Base-by-base conservation (phyloP, 2,113 vertebrate genomes). In the Chaenogobius annularis region DNA sequence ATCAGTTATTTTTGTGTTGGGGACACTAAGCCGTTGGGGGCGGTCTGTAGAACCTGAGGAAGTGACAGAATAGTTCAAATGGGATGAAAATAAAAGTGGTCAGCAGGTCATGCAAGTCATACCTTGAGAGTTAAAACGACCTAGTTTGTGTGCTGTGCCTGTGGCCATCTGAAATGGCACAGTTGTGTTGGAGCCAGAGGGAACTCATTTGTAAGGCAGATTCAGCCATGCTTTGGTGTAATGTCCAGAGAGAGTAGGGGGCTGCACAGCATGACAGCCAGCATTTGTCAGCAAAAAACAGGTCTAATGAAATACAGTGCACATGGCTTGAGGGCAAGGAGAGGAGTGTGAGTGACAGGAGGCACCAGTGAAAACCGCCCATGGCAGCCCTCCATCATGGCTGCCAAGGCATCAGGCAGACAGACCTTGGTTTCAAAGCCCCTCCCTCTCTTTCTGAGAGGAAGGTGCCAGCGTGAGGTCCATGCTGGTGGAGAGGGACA, bases 261-360 rank as follows among this genome's bases (percentile, higher is more conserved):
- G 79, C 68, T 59, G 83, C 86, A 77, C 80, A 83, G 83, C 79
- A 87, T 23, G 86, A 74, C 84, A 82, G 81, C 73, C 70, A 86
- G 81, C 77, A 77, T 90, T 90, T 92, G 92, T 93, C 90, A 89
- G 91, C 90, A 90, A 87, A 92, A 92, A 92, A 91, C 89, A 88
- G 85, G 87, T 76, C 87, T 90, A 91, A 92, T 92, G 90, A 92
- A 89, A 89, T 90, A 74, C 86, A 84, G 81, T 79, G 72, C 81
- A 85, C 81, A 84, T 81, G 81, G 78, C 89, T 80, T 74, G 72
- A 80, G 86, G 87, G 88, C 66, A 75, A 73, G 74, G 73, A 84
- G 76, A 84, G 68, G 67, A 74, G 56, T 80, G 76, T 92, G 90
- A 94, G 66, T 93, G 93, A 92, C 91, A 88, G 85, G 84, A 85